Conservation (phyloP, 2,888 invertebrate genomes). For the Andrena trimmerana region DNA sequence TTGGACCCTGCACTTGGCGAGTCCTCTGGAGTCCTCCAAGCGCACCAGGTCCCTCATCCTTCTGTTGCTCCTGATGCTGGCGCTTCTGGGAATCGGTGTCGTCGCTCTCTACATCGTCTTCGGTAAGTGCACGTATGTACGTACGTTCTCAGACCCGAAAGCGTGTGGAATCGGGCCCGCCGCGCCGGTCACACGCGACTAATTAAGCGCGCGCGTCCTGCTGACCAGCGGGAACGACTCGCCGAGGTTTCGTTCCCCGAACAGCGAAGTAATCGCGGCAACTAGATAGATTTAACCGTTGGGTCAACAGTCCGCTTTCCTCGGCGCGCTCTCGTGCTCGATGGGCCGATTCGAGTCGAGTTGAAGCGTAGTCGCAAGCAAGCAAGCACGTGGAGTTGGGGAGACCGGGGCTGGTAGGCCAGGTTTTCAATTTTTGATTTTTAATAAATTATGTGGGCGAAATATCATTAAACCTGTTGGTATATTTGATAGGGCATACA, state of each 20-base stretch:
- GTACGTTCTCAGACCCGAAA: too few species aligned
- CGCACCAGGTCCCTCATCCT: constrained; percentile 80
- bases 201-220: constrained; percentile 32
- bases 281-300: constrained; percentile 62
- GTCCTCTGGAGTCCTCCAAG: constrained; percentile 77
- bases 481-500: too few species aligned
- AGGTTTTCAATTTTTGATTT: too few species aligned
- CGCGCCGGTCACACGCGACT: neutral
- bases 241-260: constrained; percentile 53
- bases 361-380: constrained; percentile 21
- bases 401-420: too few species aligned
- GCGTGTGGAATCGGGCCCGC: too few species aligned
- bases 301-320: constrained; percentile 52
- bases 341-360: constrained; percentile 31
- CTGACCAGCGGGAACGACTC: constrained; percentile 4
- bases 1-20: constrained; percentile 82
- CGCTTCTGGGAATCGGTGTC: constrained; percentile 80
- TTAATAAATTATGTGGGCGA: too few species aligned
- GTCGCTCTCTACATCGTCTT: constrained; percentile 82
- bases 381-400: constrained; percentile 3
- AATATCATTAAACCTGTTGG: too few species aligned
- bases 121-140: constrained; percentile 70
- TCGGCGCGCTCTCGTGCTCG: constrained; percentile 13
- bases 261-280: constrained; percentile 52
- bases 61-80: constrained; percentile 77